Evolutionary conservation across 2,888 invertebrate genomes (phyloP).

Genomic region (Drosophila atripex): DNA sequence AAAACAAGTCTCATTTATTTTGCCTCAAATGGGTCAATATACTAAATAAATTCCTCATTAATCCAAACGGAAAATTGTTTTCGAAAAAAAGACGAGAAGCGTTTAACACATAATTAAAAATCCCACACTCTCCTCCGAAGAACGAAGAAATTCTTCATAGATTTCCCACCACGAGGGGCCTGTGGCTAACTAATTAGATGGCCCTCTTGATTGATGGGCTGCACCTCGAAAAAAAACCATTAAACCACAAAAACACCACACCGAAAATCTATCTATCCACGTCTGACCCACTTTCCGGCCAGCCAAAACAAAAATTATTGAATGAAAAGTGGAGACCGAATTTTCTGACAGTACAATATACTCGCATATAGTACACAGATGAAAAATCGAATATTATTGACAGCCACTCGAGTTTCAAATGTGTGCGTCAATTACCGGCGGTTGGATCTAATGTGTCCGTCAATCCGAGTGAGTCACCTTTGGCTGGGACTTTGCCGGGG

Average conservation of each 20-base stretch:
- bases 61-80: conserved; percentile 2
- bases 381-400: conserved; percentile 58
- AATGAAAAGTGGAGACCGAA: conserved; percentile 58
- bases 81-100: conserved; percentile 23
- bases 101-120: conserved; percentile 56
- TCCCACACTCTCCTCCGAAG: conserved; percentile 18
- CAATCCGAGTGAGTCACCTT: conserved; percentile 31
- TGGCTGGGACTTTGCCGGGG: background rate
- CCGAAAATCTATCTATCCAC: conserved; percentile 15
- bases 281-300: conserved; percentile 62
- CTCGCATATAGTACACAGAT: conserved; percentile 9
- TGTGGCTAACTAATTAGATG: conserved; percentile 58
- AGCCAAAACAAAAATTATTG: conserved; percentile 64
- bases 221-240: conserved; percentile 15
- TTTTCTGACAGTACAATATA: conserved; percentile 57
- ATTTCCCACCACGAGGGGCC: conserved; percentile 42
- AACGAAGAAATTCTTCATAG: conserved; percentile 14
- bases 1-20: background rate
- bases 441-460: conserved; percentile 27
- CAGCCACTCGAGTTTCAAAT: conserved; percentile 68
- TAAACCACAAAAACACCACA: background rate
- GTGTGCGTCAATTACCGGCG: conserved; percentile 62
- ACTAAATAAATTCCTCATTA: background rate
- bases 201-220: conserved; percentile 66
- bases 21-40: conserved; percentile 19